phyloP scores from a whole-genome alignment of 2,888 invertebrate species.

The Tipula lateralis region DNA sequence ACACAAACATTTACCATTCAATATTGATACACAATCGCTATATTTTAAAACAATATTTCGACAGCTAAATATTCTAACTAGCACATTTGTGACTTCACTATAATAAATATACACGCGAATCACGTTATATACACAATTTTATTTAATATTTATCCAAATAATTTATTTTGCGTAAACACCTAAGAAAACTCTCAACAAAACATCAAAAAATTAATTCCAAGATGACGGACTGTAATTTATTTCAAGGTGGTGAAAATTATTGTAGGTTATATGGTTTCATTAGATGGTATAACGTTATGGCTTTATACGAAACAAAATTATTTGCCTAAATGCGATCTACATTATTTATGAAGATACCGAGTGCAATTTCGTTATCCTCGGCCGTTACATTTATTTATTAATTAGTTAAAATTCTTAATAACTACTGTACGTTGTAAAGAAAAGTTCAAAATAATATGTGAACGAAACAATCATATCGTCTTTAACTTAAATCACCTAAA shows the following conservation, averaged over 20 bases:
- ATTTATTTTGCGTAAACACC: neutral
- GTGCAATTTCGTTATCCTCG: neutral
- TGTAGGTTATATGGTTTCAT: neutral
- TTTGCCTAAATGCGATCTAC: neutral
- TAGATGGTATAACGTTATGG: neutral
- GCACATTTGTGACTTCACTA: neutral
- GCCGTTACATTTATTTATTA: neutral
- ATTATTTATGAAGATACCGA: neutral
- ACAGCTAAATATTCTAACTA: neutral
- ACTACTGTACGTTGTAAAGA: no score
- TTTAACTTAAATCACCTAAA: no score
- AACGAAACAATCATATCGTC: no score
- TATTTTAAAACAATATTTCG: neutral
- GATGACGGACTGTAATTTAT: conserved; percentile 2
- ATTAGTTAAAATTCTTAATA: neutral
- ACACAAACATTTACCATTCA: conserved; percentile 3
- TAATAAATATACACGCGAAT: no score
- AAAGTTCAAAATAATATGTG: neutral
- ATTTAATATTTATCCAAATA: neutral
- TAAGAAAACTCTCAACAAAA: neutral
- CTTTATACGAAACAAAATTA: neutral
- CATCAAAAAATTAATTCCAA: neutral
- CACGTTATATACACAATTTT: neutral
- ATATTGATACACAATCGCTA: neutral
- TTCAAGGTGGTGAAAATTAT: neutral